Percentiles rank a stretch among this genome's conserved stretches.
Conservation (phyloP, 2,888 invertebrate species). For the Rhyacophila evoluta region DNA sequence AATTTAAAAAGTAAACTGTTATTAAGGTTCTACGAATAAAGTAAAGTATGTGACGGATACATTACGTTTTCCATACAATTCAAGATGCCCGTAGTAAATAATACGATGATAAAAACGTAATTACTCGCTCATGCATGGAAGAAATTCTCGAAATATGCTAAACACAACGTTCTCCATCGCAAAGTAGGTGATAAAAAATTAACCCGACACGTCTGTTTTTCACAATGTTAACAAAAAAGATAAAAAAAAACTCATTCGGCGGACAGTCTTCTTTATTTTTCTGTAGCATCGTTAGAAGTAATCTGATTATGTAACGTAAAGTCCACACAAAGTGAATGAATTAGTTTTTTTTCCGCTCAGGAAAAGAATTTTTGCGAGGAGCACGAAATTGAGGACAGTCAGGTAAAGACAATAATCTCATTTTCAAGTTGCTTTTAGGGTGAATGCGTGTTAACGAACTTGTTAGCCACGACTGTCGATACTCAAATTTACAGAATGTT, state of each 20-base stretch:
- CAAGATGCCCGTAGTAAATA: too few species aligned
- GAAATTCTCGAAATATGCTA: neutral
- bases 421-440: constrained; percentile 1
- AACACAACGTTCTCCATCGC: neutral
- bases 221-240: neutral
- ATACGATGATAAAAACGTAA: too few species aligned
- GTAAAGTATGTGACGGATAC: too few species aligned
- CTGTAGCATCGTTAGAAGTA: constrained; percentile 11
- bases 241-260: neutral
- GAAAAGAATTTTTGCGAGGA: neutral
- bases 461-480: neutral
- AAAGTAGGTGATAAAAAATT: neutral
- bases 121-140: too few species aligned
- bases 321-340: constrained; percentile 10
- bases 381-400: neutral
- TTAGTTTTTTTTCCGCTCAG: constrained; percentile 3
- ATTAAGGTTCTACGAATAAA: too few species aligned
- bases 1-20: too few species aligned
- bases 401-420: constrained; percentile 19
- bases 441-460: neutral
- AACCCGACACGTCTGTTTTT: constrained; percentile 10
- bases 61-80: too few species aligned
- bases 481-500: neutral
- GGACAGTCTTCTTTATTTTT: neutral
- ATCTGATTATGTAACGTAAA: constrained; percentile 11